Base-by-base conservation (phyloP, 2,113 vertebrate genomes). In the Coracopsis vasa region DNA sequence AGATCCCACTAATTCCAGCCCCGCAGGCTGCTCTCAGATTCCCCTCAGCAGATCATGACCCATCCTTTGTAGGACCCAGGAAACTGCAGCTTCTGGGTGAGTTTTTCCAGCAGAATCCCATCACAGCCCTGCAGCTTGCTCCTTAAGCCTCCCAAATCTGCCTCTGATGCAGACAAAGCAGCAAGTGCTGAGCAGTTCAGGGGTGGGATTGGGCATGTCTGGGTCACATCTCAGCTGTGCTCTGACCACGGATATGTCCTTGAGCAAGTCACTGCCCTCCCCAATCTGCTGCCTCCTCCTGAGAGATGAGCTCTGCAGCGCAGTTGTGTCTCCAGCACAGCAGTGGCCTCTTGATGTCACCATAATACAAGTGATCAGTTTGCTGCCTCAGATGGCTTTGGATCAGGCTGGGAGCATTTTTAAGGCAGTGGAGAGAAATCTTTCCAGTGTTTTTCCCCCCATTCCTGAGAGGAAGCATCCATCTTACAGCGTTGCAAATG, bases 281-380 rank as follows among this genome's bases (percentile, higher is more conserved):
- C 70, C 69, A 15, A 5, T 7, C 65, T 48, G 44, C 67, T 2
- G 21, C 35, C 20, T 39, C 33, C 48, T 73, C 42, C 44, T 1
- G 0, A 41, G 44, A 64, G 21, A 48, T 9, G 7, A 69, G 39
- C 64, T 17, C 6, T 16, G 11, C 78, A 37, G 54, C 74, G 48
- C 39, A 11, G n/a, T 5, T 73, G 66, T 73, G n/a, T 65, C 61
- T 58, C 78, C 86, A n/a, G 61, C 48, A 33, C 65, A 39, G 86
- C 79, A 47, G 81, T 21, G 91, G 89, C 89, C 94, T 88, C 95
- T 86, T 70, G 83, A 54, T 95, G 93, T 92, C 60, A 82, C 72
- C 15, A 1, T 44, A 83, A 27, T 48, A 53, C 92, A 86, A 4
- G 80, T 25, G 77, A 73, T 77, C 27, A 1, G 42, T 25, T 37